Evolutionary conservation across 2,113 vertebrate genomes (phyloP).

Genomic region (Corydoras maculifer): DNA sequence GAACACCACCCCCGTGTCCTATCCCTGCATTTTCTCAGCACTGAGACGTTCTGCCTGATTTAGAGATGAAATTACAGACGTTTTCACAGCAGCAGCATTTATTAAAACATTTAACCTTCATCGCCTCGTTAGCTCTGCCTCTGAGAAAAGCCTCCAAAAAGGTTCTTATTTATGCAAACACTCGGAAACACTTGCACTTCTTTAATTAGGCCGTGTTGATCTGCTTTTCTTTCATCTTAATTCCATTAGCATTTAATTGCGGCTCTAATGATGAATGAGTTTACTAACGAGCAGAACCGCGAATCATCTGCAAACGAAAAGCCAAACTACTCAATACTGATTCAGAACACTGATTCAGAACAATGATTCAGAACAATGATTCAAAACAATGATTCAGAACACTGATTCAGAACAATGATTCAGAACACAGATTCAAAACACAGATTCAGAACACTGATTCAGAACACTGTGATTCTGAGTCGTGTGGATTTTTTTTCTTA

Average conservation of each 20-base stretch:
- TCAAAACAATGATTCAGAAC: not conserved
- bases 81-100: too few species aligned
- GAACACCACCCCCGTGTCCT: not conserved
- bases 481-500: too few species aligned
- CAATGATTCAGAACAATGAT: too few species aligned
- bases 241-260: constrained; percentile 1
- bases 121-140: too few species aligned
- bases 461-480: not conserved
- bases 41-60: not conserved
- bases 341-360: not conserved
- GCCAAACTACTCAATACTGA: too few species aligned
- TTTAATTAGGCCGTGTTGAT: constrained; percentile 13
- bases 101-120: too few species aligned
- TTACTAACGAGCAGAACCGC: not conserved
- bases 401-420: not conserved
- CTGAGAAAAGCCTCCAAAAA: not conserved
- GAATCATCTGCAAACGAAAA: too few species aligned
- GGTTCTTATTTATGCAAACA: not conserved
- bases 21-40: not conserved
- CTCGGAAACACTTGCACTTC: not conserved
- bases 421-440: not conserved
- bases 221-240: not conserved
- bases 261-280: not conserved
- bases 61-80: not conserved
- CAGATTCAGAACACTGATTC: not conserved